Percentiles rank a stretch among this genome's conserved stretches.
Conservation (phyloP, 2,797 vertebrate genomes). For the Sitta carolinensis region DNA sequence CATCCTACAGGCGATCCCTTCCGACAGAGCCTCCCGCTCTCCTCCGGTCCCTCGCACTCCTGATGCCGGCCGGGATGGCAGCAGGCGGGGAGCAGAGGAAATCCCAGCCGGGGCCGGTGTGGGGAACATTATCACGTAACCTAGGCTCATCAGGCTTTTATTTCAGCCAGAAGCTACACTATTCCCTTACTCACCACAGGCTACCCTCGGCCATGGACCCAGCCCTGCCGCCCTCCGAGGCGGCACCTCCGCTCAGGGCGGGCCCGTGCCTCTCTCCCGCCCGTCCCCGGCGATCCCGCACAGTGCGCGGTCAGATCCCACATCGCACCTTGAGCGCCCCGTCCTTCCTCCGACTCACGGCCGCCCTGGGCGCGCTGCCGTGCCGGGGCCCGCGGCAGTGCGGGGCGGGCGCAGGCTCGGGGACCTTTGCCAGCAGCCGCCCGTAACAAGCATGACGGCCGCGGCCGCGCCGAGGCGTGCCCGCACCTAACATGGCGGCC, state of each 20-base stretch:
- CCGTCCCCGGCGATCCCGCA: background rate
- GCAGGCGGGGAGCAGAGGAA: background rate
- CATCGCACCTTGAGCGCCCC: background rate
- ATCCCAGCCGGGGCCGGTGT: background rate
- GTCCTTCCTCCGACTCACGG: background rate
- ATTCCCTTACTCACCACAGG: fast-evolving
- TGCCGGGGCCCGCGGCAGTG: background rate
- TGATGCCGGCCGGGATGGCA: background rate
- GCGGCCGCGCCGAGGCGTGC: fast-evolving
- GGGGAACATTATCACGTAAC: background rate
- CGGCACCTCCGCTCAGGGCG: background rate
- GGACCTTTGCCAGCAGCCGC: too few species aligned
- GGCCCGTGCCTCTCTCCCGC: background rate
- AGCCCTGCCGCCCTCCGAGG: fast-evolving
- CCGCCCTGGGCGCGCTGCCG: background rate
- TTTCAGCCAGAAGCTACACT: background rate
- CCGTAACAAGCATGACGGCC: background rate
- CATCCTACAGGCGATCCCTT: background rate
- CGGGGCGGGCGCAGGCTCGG: background rate
- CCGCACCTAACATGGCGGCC: background rate
- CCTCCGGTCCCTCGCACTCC: background rate
- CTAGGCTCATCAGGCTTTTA: background rate
- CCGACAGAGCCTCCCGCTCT: fast-evolving
- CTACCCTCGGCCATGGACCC: fast-evolving
- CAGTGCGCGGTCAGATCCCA: background rate